Evolutionary conservation across 2,797 vertebrate genomes (phyloP), one percentile per base, ranked within the genome.

Genomic region (Helarctos malayanus): DNA sequence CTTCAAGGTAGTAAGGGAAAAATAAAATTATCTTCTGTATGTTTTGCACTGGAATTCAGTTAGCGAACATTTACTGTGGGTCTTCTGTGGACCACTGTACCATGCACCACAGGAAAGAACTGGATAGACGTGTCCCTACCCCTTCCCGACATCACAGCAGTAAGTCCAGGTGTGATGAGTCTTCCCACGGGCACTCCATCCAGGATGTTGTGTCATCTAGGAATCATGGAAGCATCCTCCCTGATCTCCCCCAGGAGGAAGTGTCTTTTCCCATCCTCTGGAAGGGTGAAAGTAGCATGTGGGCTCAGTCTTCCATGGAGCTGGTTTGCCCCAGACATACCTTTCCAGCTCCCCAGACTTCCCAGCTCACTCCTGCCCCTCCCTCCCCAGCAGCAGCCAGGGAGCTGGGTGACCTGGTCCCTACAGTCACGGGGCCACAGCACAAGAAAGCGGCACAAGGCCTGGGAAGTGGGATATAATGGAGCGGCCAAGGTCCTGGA

Each of bases 11-110:
- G 16, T 68, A 61, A 61, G 32, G 91, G 47, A 41, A 88, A 84
- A 91, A 82, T 54, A 45, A 92, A 92, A 75, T 71, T 27, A 49
- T 3, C 47, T 78, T 79, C 65, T 85, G 73, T 41, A 65, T 57
- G 29, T 71, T 92, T 95, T 94, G 52, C 56, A 73, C 82, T 68
- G 45, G 49, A 47, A 83, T 65, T 92, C 57, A 71, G 65, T 57
- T 27, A 56, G 49, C n/a, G 47, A 54, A 35, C 11, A 57, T 83
- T 87, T 79, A 9, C 52, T 23, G 18, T 57, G 80, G 32, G 3
- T 14, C 29, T 83, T 5, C 49, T 19, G 11, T 16, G 52, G 13
- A 23, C 59, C 6, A 41, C 25, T 9, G 21, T 88, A 27, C 49
- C 21, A 71, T 13, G 23, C 19, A 88, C 29, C 57, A 11, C 45